A percentile compares a stretch with the other conserved stretches of the same genome.
Evolutionary conservation across 2,888 invertebrate genomes (phyloP).

Genomic region (Andrena fulva): DNA sequence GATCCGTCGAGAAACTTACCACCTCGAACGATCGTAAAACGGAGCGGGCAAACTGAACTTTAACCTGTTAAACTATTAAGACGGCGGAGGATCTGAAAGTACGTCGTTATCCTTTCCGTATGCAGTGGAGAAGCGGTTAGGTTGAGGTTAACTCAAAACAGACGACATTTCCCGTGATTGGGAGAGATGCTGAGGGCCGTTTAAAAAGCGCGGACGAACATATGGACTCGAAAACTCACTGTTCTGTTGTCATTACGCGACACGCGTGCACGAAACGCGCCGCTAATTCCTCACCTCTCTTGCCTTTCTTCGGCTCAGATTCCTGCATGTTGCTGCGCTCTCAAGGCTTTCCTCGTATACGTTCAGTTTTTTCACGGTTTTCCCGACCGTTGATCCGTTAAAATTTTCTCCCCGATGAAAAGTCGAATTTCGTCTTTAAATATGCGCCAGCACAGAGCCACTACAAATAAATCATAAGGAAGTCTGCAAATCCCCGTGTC

Average conservation of each 20-base stretch:
- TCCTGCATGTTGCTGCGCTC: slow-evolving; percentile 82
- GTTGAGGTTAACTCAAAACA: slow-evolving; percentile 71
- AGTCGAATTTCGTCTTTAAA: slow-evolving; percentile 13
- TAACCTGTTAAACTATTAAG: neutral
- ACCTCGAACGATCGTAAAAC: neutral
- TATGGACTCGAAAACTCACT: neutral
- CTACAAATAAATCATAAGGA: slow-evolving; percentile 46
- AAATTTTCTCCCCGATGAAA: slow-evolving; percentile 12
- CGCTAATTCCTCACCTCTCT: slow-evolving; percentile 85
- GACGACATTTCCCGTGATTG: slow-evolving; percentile 62
- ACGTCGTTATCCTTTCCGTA: slow-evolving; percentile 43
- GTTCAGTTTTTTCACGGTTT: slow-evolving; percentile 83
- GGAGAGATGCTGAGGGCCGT: neutral
- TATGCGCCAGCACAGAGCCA: slow-evolving; percentile 9
- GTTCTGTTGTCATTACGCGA: neutral
- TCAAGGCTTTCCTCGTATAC: slow-evolving; percentile 83
- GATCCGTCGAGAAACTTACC: neutral
- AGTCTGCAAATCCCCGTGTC: slow-evolving; percentile 19
- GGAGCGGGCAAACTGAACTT: neutral
- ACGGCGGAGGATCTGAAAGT: neutral
- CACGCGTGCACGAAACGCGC: neutral
- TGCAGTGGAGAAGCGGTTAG: slow-evolving; percentile 46
- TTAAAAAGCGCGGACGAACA: neutral
- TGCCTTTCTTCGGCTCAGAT: slow-evolving; percentile 88
- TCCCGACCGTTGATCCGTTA: slow-evolving; percentile 2